phyloP scores from a whole-genome alignment of 2,113 vertebrate genomes.

The Micromys minutus region DNA sequence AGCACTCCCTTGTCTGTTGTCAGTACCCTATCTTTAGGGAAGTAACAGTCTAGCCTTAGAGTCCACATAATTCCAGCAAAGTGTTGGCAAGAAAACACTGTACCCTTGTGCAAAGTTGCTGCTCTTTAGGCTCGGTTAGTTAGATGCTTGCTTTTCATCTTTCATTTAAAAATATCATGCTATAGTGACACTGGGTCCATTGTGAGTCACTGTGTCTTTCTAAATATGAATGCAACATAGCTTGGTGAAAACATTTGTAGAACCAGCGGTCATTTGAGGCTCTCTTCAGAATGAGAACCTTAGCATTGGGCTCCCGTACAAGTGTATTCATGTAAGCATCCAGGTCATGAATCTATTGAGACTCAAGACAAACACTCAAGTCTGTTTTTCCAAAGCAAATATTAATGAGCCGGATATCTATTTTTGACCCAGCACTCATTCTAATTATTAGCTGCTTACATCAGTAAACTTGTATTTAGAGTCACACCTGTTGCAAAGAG shows the following conservation, averaged over 20 bases:
- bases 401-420: constrained; percentile 53
- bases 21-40: neutral
- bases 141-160: constrained; percentile 1
- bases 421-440: constrained; percentile 66
- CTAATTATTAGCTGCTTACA: constrained; percentile 72
- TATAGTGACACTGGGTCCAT: constrained; percentile 8
- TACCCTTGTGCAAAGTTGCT: neutral
- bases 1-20: neutral
- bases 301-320: neutral
- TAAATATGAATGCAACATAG: constrained; percentile 38
- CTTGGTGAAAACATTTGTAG: constrained; percentile 48
- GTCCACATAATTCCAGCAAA: neutral
- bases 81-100: neutral
- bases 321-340: constrained; percentile 51
- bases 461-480: constrained; percentile 72
- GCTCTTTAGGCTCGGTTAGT: neutral
- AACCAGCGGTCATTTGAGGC: constrained; percentile 28
- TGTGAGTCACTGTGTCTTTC: neutral
- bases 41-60: neutral
- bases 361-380: constrained; percentile 54
- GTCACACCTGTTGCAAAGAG: constrained; percentile 70
- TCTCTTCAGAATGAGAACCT: constrained; percentile 40
- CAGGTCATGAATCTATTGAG: constrained; percentile 26
- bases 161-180: constrained; percentile 20
- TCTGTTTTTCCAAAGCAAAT: constrained; percentile 63